Conservation (phyloP, 2,113 vertebrate genomes). For the Rhegmatorhina hoffmannsi region DNA sequence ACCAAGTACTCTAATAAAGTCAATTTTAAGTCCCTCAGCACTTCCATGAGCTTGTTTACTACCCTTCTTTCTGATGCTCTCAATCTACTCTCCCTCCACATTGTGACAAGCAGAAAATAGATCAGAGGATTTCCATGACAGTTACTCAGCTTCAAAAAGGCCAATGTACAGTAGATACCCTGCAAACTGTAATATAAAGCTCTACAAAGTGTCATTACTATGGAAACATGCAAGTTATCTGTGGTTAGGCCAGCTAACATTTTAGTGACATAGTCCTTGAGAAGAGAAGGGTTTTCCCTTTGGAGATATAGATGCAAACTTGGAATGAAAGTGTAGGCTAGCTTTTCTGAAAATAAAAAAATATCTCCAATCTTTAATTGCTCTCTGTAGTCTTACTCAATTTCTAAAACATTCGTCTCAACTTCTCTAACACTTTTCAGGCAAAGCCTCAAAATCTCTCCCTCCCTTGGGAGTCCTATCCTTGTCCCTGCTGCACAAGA, state of each 20-base stretch:
- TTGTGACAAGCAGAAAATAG: conserved; percentile 8
- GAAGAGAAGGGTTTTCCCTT: not conserved
- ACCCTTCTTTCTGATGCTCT: not conserved
- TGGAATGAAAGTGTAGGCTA: conserved; percentile 1
- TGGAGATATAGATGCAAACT: not conserved
- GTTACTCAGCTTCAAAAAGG: conserved; percentile 10
- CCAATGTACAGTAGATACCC: not conserved
- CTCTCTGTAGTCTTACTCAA: not conserved
- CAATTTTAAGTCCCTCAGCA: not conserved
- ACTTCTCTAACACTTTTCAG: not conserved
- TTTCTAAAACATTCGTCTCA: not conserved
- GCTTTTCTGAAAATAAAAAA: not conserved
- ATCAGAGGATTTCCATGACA: not conserved
- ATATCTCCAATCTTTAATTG: not conserved
- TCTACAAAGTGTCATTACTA: conserved; percentile 35
- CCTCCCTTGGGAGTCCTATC: not conserved
- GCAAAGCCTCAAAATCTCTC: not conserved
- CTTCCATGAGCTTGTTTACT: not conserved
- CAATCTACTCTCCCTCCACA: not conserved
- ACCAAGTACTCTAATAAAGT: not conserved
- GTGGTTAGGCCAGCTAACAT: not conserved
- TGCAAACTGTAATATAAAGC: not conserved
- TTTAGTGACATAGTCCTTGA: conserved; percentile 19
- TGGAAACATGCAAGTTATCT: conserved; percentile 27
- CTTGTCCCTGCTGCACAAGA: not conserved